These are phyloP conservation scores for Cabera pusaria DNA, from an alignment of 2,888 invertebrate species.

Conservation along the genomic window DNA sequence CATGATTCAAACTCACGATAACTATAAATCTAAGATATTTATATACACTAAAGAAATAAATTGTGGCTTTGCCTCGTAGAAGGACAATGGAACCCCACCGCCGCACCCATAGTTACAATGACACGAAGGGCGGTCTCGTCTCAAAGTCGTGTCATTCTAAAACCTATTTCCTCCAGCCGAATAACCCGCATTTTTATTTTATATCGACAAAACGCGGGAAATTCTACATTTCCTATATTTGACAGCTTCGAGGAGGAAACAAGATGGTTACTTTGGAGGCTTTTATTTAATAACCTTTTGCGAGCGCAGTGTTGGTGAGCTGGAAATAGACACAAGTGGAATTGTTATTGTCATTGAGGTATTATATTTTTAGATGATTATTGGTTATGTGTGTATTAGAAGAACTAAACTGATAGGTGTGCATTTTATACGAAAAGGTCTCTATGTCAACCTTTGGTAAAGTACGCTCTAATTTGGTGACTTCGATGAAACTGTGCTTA, in stretches of 20 bases:
- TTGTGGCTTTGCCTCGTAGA: too few relatives aligned
- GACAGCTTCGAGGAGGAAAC: conserved; percentile 25
- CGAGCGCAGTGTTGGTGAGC: conserved; percentile 8
- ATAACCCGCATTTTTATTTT: conserved; percentile 32
- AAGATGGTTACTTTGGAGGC: conserved; percentile 21
- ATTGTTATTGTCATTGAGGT: too few relatives aligned
- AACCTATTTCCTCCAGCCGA: conserved; percentile 35
- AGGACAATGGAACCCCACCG: conserved; percentile 21
- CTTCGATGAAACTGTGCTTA: too few relatives aligned
- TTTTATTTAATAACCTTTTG: conserved; percentile 22
- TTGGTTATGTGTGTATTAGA: too few relatives aligned
- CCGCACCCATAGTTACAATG: conserved; percentile 23
- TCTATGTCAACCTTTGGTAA: too few relatives aligned
- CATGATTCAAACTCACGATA: too few relatives aligned
- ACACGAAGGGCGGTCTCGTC: conserved; percentile 30
- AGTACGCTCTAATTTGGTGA: too few relatives aligned
- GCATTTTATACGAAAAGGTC: too few relatives aligned
- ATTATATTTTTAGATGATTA: too few relatives aligned
- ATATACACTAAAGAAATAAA: too few relatives aligned
- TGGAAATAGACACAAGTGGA: conserved; percentile 9
- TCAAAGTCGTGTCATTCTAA: conserved; percentile 36
- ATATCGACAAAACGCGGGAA: conserved; percentile 32
- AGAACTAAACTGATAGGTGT: too few relatives aligned
- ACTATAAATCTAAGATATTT: too few relatives aligned
- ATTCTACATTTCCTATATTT: conserved; percentile 34